Evolutionary conservation across 2,888 invertebrate species (phyloP).

Genomic region (Dinocampus coccinellae): DNA sequence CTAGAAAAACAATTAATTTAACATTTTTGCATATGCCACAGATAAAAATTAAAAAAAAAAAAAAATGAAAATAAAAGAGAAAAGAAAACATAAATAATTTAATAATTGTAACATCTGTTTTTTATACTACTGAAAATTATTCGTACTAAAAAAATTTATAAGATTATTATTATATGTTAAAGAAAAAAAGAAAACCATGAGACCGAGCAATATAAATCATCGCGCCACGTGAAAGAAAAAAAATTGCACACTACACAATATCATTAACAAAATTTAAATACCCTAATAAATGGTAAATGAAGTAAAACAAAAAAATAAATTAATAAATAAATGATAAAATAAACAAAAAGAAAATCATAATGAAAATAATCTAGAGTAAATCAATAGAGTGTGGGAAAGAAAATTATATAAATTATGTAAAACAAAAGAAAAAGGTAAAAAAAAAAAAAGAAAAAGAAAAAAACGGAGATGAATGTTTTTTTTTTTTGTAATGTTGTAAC

Average conservation of each 20-base stretch:
- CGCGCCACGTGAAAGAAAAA: constrained; percentile 8
- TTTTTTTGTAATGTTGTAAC: constrained; percentile 23
- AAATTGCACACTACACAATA: constrained; percentile 15
- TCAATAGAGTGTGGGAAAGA: constrained; percentile 25
- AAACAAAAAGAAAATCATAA: too few relatives aligned
- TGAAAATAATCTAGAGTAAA: not conserved
- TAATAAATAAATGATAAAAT: too few relatives aligned
- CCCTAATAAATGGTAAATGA: not conserved
- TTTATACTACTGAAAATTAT: not conserved
- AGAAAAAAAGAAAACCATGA: not conserved
- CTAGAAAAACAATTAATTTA: not conserved
- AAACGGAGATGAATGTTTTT: too few relatives aligned
- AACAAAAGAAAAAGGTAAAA: too few relatives aligned
- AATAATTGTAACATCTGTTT: not conserved
- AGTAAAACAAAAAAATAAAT: too few relatives aligned
- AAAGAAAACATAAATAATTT: too few relatives aligned
- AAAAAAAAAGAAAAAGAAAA: too few relatives aligned
- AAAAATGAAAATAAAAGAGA: too few relatives aligned
- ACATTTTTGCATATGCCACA: not conserved
- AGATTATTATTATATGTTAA: not conserved
- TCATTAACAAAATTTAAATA: constrained; percentile 25
- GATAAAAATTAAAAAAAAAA: not conserved
- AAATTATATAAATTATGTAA: constrained; percentile 28
- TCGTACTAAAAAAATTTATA: not conserved
- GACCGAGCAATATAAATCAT: constrained; percentile 9